Conservation (phyloP, 2,113 vertebrate species). For the Phrynosoma platyrhinos region DNA sequence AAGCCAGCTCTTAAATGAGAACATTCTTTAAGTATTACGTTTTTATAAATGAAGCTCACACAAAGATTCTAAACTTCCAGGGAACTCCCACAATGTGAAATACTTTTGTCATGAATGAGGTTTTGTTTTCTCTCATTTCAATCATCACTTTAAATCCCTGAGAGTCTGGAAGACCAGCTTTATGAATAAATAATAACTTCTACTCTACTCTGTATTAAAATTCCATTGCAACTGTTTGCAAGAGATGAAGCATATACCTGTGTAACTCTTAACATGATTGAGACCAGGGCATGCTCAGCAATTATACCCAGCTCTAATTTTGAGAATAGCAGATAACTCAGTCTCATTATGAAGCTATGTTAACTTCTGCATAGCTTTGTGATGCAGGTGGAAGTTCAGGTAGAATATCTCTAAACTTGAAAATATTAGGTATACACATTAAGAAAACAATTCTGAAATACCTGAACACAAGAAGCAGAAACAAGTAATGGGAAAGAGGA, state of each 20-base stretch:
- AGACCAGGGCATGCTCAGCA: neutral
- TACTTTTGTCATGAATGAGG: neutral
- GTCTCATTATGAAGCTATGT: neutral
- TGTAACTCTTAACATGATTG: constrained; percentile 23
- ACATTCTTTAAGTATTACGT: neutral
- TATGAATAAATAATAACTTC: constrained; percentile 27
- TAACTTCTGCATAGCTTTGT: neutral
- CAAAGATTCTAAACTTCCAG: constrained; percentile 26
- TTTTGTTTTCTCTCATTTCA: constrained; percentile 46
- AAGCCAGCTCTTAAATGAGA: constrained; percentile 29
- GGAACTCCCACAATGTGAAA: constrained; percentile 4
- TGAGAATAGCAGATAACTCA: constrained; percentile 5
- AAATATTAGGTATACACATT: neutral
- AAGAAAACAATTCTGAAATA: neutral
- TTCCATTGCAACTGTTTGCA: constrained; percentile 10
- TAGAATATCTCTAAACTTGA: neutral
- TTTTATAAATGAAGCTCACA: constrained; percentile 25
- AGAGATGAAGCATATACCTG: constrained; percentile 23
- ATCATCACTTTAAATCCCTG: constrained; percentile 31
- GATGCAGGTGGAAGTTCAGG: neutral
- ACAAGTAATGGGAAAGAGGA: neutral
- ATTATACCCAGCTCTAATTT: constrained; percentile 1
- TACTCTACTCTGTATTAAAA: constrained; percentile 21
- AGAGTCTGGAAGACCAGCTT: neutral
- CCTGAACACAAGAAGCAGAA: neutral